These are phyloP conservation scores for Ianthella basta DNA, from an alignment of 37 sponge, comb jelly and placozoan genomes.

Conservation along the genomic window DNA sequence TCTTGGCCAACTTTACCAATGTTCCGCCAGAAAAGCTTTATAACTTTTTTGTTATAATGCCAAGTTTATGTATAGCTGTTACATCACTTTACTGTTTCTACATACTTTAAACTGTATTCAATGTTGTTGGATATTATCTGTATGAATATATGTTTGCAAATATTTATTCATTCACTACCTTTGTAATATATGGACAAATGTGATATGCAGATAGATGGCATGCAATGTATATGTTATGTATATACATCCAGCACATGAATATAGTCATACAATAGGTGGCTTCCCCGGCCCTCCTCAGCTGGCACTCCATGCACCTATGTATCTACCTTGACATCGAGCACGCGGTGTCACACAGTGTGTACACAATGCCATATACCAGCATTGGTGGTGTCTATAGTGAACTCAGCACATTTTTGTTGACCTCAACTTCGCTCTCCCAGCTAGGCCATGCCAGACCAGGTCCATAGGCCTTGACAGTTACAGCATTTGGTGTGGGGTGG, in stretches of 20 bases:
- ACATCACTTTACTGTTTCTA: no score
- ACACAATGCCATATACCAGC: conserved; percentile 91
- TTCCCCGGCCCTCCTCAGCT: conserved; percentile 39
- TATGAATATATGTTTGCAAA: no score
- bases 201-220: no score
- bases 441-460: conserved; percentile 45
- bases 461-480: conserved; percentile 36
- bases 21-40: no score
- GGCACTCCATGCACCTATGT: conserved; percentile 63
- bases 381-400: conserved; percentile 70
- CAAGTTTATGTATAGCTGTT: no score
- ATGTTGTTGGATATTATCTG: no score
- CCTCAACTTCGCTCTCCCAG: conserved; percentile 24
- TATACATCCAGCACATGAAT: conserved; percentile 68
- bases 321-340: conserved; percentile 79
- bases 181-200: no score
- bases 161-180: no score
- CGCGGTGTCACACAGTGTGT: conserved; percentile 58
- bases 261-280: conserved; percentile 66
- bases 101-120: no score
- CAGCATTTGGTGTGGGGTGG: conserved; percentile 27
- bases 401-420: conserved; percentile 54
- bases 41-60: no score
- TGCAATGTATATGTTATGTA: conserved; percentile 62
- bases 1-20: no score